Evolutionary conservation across 2,113 vertebrate species (phyloP), one percentile per base, ranked within the genome.

Genomic region (Siphamia tubifer): DNA sequence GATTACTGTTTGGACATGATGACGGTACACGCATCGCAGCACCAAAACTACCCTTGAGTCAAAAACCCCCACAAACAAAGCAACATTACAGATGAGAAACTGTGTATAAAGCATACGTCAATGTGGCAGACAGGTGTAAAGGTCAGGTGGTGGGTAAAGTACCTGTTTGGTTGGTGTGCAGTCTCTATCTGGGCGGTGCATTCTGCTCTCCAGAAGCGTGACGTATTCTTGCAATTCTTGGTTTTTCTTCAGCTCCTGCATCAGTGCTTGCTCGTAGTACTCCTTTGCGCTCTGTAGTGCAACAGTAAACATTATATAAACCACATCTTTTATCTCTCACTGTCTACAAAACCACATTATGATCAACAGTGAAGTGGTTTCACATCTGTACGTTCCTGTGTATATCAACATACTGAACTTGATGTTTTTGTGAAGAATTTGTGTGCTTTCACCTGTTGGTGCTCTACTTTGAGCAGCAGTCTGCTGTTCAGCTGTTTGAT

Each of bases 221-320:
- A 93, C 64, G n/a, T 93, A 92, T 19, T 92, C 90, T 52, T 93
- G 93, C 20, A 93, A 84, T 25, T 94, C 90, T 68, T 94, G 92
- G 71, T 93, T 94, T 83, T 89, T 93, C 83, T 91, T 93, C 44
- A 93, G 79, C 65, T 95, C 93, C 55, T 91, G 90, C 79, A 93
- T 91, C 61, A 95, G 63, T 0, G 85, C 79, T 40, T 91, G 91
- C 62, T 94, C 92, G 45, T 93, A 94, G 47, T 93, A 94, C 36
- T 93, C 91, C 66, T 89, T 89, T 47, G 91, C 92, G 68, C 87
- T 90, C 93, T 94, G 82, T 16, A 84, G 60, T 8, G 31, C 10
- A 74, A 36, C 24, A 34, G 8, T n/a, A 36, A 42, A 52, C 5
- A 38, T 20, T 15, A 53, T 6, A 47, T 44, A 32, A 32, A 67